Evolutionary conservation across 2,797 vertebrate genomes (phyloP), one percentile per base, ranked within the genome.

Genomic region (Falco cherrug): DNA sequence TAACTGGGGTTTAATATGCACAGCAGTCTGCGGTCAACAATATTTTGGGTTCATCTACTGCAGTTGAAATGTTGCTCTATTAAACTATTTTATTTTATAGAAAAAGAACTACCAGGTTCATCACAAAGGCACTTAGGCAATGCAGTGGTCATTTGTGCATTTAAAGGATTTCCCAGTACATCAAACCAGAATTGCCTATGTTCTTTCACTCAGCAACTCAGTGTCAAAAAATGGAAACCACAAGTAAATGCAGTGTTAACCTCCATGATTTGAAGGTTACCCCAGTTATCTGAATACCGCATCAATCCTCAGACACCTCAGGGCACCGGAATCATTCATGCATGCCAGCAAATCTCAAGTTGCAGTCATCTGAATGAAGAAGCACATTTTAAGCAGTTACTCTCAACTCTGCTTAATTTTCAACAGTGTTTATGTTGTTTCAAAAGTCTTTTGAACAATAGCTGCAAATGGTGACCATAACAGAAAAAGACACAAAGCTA

Each of bases 141-240:
- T 4, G 35, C 28, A 71, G 68, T 8, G 33, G 53, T 90, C 29
- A 64, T 13, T 59, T 85, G 33, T n/a, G 37, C 73, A 74, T 75
- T 84, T 56, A n/a, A 94, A 50, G 24, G 57, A 89, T 64, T 87
- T 89, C 75, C 41, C 43, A 92, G 28, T 41, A 63, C 35, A 57
- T 50, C 67, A 87, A 85, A 93, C n/a, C 43, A 83, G 81, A 91
- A 31, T 39, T 76, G 59, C 41, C 37, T 71, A 47, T 29, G 48
- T 17, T 75, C 35, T 78, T 83, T 33, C 89, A 95, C 41, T 84
- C 86, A 74, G 84, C 56, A 82, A 48, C 24, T 11, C 85, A 84
- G 82, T 37, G 56, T 64, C 84, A 90, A 96, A 94, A 96, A 94
- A 90, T 68, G 60, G 90, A 94, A 97, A 87, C 63, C 56, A 4